phyloP scores from a whole-genome alignment of 1,140 invertebrate species.

The Neodiprion lecontei region DNA sequence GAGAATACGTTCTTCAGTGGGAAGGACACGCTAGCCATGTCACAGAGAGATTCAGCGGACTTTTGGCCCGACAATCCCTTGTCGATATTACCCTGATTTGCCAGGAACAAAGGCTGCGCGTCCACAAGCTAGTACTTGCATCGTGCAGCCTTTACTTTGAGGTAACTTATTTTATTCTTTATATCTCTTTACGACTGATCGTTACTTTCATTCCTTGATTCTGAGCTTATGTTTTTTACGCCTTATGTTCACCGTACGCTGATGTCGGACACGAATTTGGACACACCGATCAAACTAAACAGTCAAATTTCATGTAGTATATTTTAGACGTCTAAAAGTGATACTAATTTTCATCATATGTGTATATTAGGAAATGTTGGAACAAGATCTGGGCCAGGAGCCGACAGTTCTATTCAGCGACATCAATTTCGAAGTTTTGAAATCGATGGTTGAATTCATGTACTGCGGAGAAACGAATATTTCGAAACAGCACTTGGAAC shows the following conservation, averaged over 20 bases:
- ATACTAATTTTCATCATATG: background rate
- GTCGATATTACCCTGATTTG: constrained; percentile 68
- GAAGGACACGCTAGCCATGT: constrained; percentile 63
- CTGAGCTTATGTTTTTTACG: too few relatives aligned
- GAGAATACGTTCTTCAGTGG: constrained; percentile 61
- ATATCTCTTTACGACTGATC: constrained; percentile 1
- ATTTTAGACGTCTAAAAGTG: too few relatives aligned
- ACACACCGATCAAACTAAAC: too few relatives aligned
- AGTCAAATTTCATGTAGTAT: too few relatives aligned
- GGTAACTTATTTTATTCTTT: constrained; percentile 41
- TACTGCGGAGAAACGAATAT: constrained; percentile 67
- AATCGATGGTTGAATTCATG: constrained; percentile 67
- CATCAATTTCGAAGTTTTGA: constrained; percentile 64
- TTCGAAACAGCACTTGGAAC: constrained; percentile 60
- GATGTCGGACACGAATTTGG: too few relatives aligned
- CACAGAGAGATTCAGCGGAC: constrained; percentile 63
- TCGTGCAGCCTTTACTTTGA: constrained; percentile 71
- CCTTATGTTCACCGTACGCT: too few relatives aligned
- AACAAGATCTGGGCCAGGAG: constrained; percentile 63
- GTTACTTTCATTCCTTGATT: too few relatives aligned
- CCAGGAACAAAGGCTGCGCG: constrained; percentile 65
- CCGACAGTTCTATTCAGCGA: constrained; percentile 66
- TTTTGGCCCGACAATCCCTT: constrained; percentile 65
- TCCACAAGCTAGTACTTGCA: constrained; percentile 68
- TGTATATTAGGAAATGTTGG: constrained; percentile 60